phyloP scores from a whole-genome alignment of 35 echinoderm and acorn worm genomes.

The Patiria miniata region DNA sequence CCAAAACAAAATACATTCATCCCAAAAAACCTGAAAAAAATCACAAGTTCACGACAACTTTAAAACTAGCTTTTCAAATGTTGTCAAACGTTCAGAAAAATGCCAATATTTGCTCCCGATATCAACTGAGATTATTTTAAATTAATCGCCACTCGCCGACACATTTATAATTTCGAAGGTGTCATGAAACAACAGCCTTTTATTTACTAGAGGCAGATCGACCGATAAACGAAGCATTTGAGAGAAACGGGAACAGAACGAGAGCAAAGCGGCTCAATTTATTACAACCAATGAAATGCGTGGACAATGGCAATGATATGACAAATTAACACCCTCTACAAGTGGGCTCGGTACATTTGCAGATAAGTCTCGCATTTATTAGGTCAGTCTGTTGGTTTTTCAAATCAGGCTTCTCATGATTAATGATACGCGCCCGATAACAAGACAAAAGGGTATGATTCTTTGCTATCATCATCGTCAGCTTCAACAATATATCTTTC shows the following conservation, averaged over 20 bases:
- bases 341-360: neutral
- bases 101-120: neutral
- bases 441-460: neutral
- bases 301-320: neutral
- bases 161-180: slow-evolving; percentile 11
- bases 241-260: neutral
- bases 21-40: too few relatives aligned
- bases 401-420: neutral
- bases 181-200: neutral
- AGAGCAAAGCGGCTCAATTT: neutral
- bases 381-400: too few relatives aligned
- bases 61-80: too few relatives aligned
- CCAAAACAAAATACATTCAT: too few relatives aligned
- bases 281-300: neutral
- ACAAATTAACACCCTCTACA: neutral
- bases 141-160: neutral
- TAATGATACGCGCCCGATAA: neutral
- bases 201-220: neutral
- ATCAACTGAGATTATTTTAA: neutral
- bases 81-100: too few relatives aligned
- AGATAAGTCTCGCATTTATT: too few relatives aligned
- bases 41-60: too few relatives aligned
- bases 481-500: too few relatives aligned
- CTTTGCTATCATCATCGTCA: neutral
- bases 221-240: slow-evolving; percentile 7